A percentile compares a stretch with the other conserved stretches of the same genome.
phyloP scores from a whole-genome alignment of 2,797 vertebrate species.

The Rhinogobio ventralis region DNA sequence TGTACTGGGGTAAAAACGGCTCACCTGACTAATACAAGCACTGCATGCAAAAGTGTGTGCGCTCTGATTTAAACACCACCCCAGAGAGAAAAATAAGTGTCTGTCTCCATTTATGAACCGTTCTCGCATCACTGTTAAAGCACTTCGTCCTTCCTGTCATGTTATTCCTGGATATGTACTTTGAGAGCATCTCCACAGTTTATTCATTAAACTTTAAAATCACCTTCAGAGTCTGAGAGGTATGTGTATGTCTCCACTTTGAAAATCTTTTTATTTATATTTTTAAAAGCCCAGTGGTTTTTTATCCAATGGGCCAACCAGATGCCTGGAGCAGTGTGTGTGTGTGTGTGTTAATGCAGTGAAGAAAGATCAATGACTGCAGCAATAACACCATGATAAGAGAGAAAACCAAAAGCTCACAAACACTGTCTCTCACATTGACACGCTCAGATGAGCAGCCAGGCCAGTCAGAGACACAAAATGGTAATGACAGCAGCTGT shows the following conservation, averaged over 20 bases:
- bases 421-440: slow-evolving; percentile 31
- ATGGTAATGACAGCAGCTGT: slow-evolving; percentile 54
- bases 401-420: slow-evolving; percentile 43
- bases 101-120: slow-evolving; percentile 11
- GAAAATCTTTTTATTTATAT: slow-evolving; percentile 7
- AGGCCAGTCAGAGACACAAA: slow-evolving; percentile 51
- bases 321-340: slow-evolving; percentile 24
- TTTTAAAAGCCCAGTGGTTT: slow-evolving; percentile 17
- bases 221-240: neutral
- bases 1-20: neutral
- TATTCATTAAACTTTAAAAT: slow-evolving; percentile 49
- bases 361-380: slow-evolving; percentile 54
- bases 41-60: neutral
- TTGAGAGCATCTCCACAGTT: slow-evolving; percentile 28
- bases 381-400: slow-evolving; percentile 39
- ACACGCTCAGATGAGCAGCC: slow-evolving; percentile 52
- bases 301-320: slow-evolving; percentile 7
- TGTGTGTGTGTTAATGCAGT: slow-evolving; percentile 36
- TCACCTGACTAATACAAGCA: slow-evolving; percentile 20
- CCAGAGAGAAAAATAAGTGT: slow-evolving; percentile 11
- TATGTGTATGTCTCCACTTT: neutral
- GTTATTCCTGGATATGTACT: slow-evolving; percentile 11
- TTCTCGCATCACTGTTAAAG: slow-evolving; percentile 19
- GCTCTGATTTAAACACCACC: slow-evolving; percentile 29
- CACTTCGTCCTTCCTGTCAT: slow-evolving; percentile 27